phyloP scores from a whole-genome alignment of 2,797 vertebrate genomes.

The Gymnopithys bicolor region DNA sequence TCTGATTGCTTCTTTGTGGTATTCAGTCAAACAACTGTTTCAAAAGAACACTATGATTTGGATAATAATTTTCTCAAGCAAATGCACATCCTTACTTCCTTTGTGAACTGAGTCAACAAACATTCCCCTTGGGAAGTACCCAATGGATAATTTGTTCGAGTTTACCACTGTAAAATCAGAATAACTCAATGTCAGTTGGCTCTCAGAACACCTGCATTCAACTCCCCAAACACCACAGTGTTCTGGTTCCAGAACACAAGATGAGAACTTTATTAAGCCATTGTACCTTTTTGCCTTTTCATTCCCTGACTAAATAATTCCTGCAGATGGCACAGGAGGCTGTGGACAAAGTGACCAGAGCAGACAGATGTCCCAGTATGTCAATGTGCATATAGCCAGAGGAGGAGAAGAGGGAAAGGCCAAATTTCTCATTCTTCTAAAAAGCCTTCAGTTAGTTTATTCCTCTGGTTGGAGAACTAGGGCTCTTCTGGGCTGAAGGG shows the following conservation, averaged over 20 bases:
- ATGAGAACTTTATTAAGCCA: slow-evolving; percentile 15
- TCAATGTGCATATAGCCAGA: not conserved
- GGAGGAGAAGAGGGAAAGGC: not conserved
- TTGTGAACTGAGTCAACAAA: slow-evolving; percentile 76
- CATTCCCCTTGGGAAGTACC: slow-evolving; percentile 72
- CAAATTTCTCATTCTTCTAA: not conserved
- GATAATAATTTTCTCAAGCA: slow-evolving; percentile 76
- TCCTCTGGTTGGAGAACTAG: not conserved
- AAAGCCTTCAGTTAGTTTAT: not conserved
- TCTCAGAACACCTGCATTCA: slow-evolving; percentile 61
- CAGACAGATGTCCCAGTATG: not conserved
- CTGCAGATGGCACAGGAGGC: slow-evolving; percentile 12
- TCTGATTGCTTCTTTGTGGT: slow-evolving; percentile 72
- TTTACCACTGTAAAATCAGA: slow-evolving; percentile 57
- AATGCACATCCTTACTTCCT: slow-evolving; percentile 76
- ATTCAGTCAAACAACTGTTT: slow-evolving; percentile 74
- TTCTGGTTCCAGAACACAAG: slow-evolving; percentile 25
- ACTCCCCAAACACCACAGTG: slow-evolving; percentile 17
- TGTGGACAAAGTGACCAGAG: not conserved
- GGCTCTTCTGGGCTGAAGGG: not conserved
- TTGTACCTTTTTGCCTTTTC: slow-evolving; percentile 4
- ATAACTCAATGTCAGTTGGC: slow-evolving; percentile 53
- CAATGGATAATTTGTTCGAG: slow-evolving; percentile 68
- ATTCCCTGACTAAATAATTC: not conserved
- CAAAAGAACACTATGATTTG: slow-evolving; percentile 76